phyloP scores from a whole-genome alignment of 2,888 invertebrate species.

The Drosophila borborema region DNA sequence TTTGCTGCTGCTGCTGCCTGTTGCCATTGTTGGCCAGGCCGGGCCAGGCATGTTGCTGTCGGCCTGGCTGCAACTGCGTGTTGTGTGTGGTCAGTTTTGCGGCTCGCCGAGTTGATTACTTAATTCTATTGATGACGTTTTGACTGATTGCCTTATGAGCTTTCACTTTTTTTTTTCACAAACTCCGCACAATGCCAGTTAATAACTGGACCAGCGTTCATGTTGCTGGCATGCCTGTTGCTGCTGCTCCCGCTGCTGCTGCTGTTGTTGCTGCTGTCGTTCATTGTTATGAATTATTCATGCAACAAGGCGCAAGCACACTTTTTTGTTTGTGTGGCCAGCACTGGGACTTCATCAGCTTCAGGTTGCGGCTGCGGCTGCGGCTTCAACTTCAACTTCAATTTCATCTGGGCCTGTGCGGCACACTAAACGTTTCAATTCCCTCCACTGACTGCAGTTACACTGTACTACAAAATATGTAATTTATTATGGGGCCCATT shows the following conservation, averaged over 20 bases:
- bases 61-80: slow-evolving; percentile 24
- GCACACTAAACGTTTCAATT: slow-evolving; percentile 61
- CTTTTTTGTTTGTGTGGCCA: slow-evolving; percentile 25
- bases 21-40: slow-evolving; percentile 45
- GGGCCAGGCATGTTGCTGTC: slow-evolving; percentile 19
- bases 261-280: slow-evolving; percentile 39
- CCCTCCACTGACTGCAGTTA: slow-evolving; percentile 25
- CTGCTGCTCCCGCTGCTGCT: slow-evolving; percentile 11
- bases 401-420: slow-evolving; percentile 40
- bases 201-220: slow-evolving; percentile 66
- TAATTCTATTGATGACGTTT: slow-evolving; percentile 83
- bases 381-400: slow-evolving; percentile 32
- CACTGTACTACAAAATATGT: slow-evolving; percentile 31
- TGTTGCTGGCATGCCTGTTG: slow-evolving; percentile 35
- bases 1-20: slow-evolving; percentile 21
- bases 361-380: slow-evolving; percentile 9
- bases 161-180: slow-evolving; percentile 75
- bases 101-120: slow-evolving; percentile 77
- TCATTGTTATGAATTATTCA: slow-evolving; percentile 74
- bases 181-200: slow-evolving; percentile 57
- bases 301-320: slow-evolving; percentile 68
- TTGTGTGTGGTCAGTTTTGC: slow-evolving; percentile 73
- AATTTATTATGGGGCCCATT: slow-evolving; percentile 6
- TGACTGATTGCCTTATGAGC: slow-evolving; percentile 81
- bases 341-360: slow-evolving; percentile 55